These are phyloP conservation scores for Fukomys damarensis DNA, from an alignment of 2,113 vertebrate genomes.

Conservation along the genomic window DNA sequence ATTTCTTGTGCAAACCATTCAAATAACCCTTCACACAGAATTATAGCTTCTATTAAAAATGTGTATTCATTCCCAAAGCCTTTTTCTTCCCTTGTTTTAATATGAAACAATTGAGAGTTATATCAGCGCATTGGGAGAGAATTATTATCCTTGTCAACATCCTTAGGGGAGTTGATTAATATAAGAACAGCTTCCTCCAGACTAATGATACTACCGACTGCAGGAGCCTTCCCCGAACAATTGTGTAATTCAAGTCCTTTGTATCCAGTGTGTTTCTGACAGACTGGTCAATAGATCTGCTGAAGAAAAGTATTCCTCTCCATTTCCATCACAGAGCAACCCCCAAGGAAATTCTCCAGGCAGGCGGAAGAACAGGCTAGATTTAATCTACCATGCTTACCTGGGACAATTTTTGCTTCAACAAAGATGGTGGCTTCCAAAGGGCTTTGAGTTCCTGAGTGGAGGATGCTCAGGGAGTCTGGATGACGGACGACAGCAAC, in stretches of 20 bases:
- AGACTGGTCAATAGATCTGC: slow-evolving; percentile 77
- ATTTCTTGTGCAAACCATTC: slow-evolving; percentile 84
- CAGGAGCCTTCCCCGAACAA: slow-evolving; percentile 76
- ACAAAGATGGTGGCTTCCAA: slow-evolving; percentile 36
- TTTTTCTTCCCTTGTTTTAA: slow-evolving; percentile 81
- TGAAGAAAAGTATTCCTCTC: slow-evolving; percentile 80
- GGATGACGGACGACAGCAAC: background rate
- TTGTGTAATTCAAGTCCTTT: slow-evolving; percentile 76
- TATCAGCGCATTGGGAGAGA: slow-evolving; percentile 85
- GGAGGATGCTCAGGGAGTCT: background rate
- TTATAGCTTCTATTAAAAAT: slow-evolving; percentile 88
- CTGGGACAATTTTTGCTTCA: slow-evolving; percentile 4
- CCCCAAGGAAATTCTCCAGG: slow-evolving; percentile 63
- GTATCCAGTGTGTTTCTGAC: slow-evolving; percentile 69
- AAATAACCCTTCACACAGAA: slow-evolving; percentile 84
- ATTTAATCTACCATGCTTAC: slow-evolving; percentile 32
- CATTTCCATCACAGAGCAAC: slow-evolving; percentile 71
- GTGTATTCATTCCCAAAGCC: slow-evolving; percentile 81
- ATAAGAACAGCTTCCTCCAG: slow-evolving; percentile 68
- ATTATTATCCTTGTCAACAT: slow-evolving; percentile 84
- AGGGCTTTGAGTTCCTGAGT: slow-evolving; percentile 14
- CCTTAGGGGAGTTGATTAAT: slow-evolving; percentile 83
- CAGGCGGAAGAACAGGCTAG: slow-evolving; percentile 32
- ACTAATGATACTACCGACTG: slow-evolving; percentile 73
- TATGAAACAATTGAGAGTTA: slow-evolving; percentile 86